Evolutionary conservation across 2,797 vertebrate species (phyloP), one percentile per base, ranked within the genome.

Genomic region (Gastrophryne carolinensis): DNA sequence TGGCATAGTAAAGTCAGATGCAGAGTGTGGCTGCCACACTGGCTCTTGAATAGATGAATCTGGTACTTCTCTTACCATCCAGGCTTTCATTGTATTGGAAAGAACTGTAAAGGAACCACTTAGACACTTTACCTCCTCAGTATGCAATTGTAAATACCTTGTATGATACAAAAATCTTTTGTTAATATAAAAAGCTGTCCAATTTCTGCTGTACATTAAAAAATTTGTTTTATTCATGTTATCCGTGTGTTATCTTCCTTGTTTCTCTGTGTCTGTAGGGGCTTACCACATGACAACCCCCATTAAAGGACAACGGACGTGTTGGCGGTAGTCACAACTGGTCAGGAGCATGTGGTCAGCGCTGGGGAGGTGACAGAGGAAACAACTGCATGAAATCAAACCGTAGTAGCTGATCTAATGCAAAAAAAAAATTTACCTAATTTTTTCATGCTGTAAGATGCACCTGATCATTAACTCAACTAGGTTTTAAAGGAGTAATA

Each of bases 41-140:
- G 66, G 57, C 74, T 71, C 27, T 71, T 47, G 74, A 71, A 77
- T 58, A 49, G 67, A 71, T 81, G 84, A 73, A 65, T 78, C 82
- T 82, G 84, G 86, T 87, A 87, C 86, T 87, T 83, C 49, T 75
- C 72, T 74, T 58, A 66, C 50, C 75, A 72, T 72, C 75, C 75
- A 78, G 75, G 83, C 90, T 88, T 84, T 85, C 85, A 86, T 87
- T 90, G 89, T 83, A 84, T 84, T 91, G 91, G 90, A 85, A 88
- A 76, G 88, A 86, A 91, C 87, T 91, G 89, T 91, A 90, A 90
- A 89, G 91, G 91, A 91, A 90, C 86, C 91, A 92, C 91, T 91
- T 91, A 92, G 90, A 90, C 91, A 92, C 91, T 92, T 92, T 92
- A 92, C 90, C 91, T 92, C 90, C 89, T 91, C 90, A 89, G 90